phyloP scores from a whole-genome alignment of 2,888 invertebrate species.

The Drosophila emarginata region DNA sequence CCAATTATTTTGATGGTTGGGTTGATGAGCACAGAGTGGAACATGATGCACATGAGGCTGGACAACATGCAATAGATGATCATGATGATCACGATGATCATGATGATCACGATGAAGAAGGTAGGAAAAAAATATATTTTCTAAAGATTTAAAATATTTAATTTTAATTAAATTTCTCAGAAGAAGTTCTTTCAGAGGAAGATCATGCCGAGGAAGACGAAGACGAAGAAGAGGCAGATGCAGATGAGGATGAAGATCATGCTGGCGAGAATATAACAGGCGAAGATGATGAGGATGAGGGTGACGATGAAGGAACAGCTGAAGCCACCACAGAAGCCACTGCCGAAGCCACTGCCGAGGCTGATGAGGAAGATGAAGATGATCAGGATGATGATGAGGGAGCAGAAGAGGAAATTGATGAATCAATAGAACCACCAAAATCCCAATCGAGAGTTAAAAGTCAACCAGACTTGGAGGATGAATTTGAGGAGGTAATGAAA shows the following conservation, averaged over 20 bases:
- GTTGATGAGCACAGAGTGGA: conserved; percentile 83
- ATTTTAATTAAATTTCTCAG: conserved; percentile 55
- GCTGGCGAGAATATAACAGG: conserved; percentile 72
- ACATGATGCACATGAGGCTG: conserved; percentile 79
- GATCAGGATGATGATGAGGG: conserved; percentile 53
- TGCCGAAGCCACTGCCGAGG: conserved; percentile 38
- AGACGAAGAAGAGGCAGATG: conserved; percentile 63
- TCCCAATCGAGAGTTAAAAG: conserved; percentile 50
- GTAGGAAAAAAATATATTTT: conserved; percentile 21
- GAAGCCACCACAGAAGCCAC: conserved; percentile 51
- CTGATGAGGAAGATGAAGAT: conserved; percentile 46
- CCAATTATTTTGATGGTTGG: conserved; percentile 91
- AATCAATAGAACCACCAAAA: conserved; percentile 58
- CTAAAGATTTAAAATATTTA: too few species aligned
- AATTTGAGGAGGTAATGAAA: conserved; percentile 21
- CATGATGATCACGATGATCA: conserved; percentile 72
- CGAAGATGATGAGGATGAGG: conserved; percentile 81
- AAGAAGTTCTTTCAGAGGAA: conserved; percentile 47
- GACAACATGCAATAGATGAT: conserved; percentile 71
- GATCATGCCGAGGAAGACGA: conserved; percentile 39
- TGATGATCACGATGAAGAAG: conserved; percentile 81
- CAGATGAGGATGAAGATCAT: conserved; percentile 65
- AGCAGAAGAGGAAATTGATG: conserved; percentile 71
- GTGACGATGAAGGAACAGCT: conserved; percentile 36
- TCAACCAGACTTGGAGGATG: conserved; percentile 50